Percentiles rank a stretch among this genome's conserved stretches.
Evolutionary conservation across 1,140 invertebrate species (phyloP).

Genomic region (Thereuonema tuberculata): DNA sequence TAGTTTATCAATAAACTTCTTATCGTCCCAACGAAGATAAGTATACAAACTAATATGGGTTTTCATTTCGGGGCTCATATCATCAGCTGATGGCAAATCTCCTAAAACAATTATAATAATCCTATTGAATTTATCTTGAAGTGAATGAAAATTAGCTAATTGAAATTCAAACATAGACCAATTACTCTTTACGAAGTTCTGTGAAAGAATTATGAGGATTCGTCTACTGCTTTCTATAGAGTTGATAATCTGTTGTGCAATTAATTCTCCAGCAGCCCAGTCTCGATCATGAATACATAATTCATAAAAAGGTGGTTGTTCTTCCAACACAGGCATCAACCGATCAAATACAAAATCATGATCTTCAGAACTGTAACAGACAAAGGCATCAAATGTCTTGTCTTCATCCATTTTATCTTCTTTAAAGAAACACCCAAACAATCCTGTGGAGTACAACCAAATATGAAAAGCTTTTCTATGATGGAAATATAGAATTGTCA

Average conservation of each 20-base stretch:
- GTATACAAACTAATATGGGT: conserved; percentile 86
- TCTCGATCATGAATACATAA: conserved; percentile 5
- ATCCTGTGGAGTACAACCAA: not conserved
- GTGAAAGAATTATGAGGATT: conserved; percentile 77
- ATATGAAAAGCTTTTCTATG: not conserved
- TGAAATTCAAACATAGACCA: conserved; percentile 90
- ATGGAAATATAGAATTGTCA: not conserved
- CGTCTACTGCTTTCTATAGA: conserved; percentile 76
- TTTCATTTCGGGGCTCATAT: conserved; percentile 77
- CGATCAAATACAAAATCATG: conserved; percentile 72
- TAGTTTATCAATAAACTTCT: conserved; percentile 85
- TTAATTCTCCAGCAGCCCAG: conserved; percentile 4
- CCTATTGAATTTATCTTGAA: conserved; percentile 55
- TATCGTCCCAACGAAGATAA: conserved; percentile 80
- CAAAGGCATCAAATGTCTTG: conserved; percentile 82
- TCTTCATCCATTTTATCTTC: not conserved
- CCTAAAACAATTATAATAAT: conserved; percentile 75
- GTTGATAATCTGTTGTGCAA: conserved; percentile 51
- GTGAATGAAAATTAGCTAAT: conserved; percentile 74
- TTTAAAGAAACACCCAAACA: not conserved
- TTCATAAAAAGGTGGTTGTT: conserved; percentile 43
- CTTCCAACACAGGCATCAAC: conserved; percentile 27
- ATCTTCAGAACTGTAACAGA: conserved; percentile 85
- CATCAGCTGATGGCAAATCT: conserved; percentile 43
- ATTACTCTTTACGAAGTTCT: conserved; percentile 84